A percentile compares a stretch with the other conserved stretches of the same genome.
Conservation (phyloP, 2,888 invertebrate genomes). For the Lampropteryx suffumata region DNA sequence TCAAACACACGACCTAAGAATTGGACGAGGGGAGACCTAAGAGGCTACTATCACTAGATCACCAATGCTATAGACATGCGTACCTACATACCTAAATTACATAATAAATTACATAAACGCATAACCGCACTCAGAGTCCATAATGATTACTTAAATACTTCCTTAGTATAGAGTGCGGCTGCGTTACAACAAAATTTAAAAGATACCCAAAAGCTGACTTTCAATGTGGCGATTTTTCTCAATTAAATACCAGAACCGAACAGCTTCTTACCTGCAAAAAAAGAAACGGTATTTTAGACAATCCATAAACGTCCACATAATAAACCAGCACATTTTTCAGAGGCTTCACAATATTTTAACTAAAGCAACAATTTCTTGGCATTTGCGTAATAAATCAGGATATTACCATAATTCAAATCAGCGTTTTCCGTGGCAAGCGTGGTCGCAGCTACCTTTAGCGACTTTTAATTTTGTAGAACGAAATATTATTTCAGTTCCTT, state of each 20-base stretch:
- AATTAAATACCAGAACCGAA: constrained; percentile 13
- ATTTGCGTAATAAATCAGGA: constrained; percentile 46
- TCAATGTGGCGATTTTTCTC: constrained; percentile 40
- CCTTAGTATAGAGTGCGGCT: too few species aligned
- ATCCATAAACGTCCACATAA: constrained; percentile 13
- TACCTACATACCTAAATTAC: too few species aligned
- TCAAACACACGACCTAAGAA: too few species aligned
- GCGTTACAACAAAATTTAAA: too few species aligned
- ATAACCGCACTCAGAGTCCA: too few species aligned
- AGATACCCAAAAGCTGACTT: background rate
- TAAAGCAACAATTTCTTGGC: constrained; percentile 37
- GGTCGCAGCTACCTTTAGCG: constrained; percentile 28
- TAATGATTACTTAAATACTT: too few species aligned
- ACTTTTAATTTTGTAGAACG: constrained; percentile 33
- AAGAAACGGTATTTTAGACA: constrained; percentile 33
- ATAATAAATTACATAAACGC: too few species aligned
- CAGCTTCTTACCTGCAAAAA: constrained; percentile 49
- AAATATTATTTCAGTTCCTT: constrained; percentile 25
- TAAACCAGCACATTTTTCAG: constrained; percentile 19
- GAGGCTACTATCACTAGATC: too few species aligned
- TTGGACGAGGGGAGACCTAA: too few species aligned
- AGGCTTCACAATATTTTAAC: constrained; percentile 26
- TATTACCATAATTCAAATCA: constrained; percentile 55
- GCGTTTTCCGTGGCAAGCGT: constrained; percentile 35
- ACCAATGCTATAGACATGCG: too few species aligned